phyloP scores from a whole-genome alignment of 2,888 invertebrate species.

The Ennomos erosarius region DNA sequence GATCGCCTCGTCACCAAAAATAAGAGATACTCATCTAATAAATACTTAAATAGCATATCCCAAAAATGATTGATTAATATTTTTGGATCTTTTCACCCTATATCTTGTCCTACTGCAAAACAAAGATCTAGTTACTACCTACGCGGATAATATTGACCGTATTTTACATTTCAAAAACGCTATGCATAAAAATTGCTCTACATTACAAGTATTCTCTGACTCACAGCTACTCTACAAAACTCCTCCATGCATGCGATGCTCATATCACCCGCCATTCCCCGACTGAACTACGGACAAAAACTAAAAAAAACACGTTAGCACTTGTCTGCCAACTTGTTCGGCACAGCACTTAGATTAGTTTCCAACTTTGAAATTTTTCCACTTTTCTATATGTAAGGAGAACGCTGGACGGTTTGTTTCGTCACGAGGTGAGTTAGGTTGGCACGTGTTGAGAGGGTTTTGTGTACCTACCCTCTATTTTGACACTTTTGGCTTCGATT shows the following conservation, averaged over 20 bases:
- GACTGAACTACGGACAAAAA: conserved; percentile 62
- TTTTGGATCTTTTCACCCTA: too few relatives aligned
- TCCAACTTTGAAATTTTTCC: conserved; percentile 54
- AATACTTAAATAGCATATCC: too few relatives aligned
- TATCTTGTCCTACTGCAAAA: too few relatives aligned
- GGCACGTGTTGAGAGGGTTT: conserved; percentile 9
- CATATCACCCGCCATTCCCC: conserved; percentile 71
- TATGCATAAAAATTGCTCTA: background rate
- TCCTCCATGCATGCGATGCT: conserved; percentile 78
- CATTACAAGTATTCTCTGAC: conserved; percentile 29
- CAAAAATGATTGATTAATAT: too few relatives aligned
- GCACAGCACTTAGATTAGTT: conserved; percentile 82
- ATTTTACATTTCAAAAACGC: too few relatives aligned
- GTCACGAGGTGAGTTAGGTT: conserved; percentile 16
- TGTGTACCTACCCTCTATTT: background rate
- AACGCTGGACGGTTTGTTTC: conserved; percentile 33
- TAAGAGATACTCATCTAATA: too few relatives aligned
- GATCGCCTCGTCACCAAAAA: too few relatives aligned
- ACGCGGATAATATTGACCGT: too few relatives aligned
- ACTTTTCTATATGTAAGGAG: conserved; percentile 30
- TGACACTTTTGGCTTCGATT: conserved; percentile 2
- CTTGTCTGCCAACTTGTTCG: conserved; percentile 79
- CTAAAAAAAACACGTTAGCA: conserved; percentile 68
- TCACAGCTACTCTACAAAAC: conserved; percentile 49
- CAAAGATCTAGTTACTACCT: too few relatives aligned